Percentiles rank a stretch among this genome's conserved stretches.
These are phyloP conservation scores for Ennomos quercinarius DNA, from an alignment of 2,888 invertebrate genomes.

Conservation along the genomic window DNA sequence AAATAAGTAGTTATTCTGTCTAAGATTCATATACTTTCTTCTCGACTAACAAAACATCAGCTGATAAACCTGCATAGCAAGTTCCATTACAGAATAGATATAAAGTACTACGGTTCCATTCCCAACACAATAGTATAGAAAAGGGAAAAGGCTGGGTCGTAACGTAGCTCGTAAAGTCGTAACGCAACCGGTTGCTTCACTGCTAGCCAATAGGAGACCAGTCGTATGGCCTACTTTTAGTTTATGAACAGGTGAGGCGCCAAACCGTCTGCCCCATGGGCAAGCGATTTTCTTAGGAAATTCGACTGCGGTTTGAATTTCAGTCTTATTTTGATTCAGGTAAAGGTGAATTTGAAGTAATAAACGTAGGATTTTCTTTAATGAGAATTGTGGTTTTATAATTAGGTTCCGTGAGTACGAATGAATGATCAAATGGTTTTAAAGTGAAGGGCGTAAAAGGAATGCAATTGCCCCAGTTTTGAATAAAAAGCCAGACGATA, in stretches of 20 bases:
- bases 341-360: background rate
- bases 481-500: too few species aligned
- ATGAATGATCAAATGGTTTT: too few species aligned
- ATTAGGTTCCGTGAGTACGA: background rate
- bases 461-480: too few species aligned
- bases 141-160: slow-evolving; percentile 38
- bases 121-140: slow-evolving; percentile 25
- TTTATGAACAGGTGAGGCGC: slow-evolving; percentile 65
- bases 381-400: slow-evolving; percentile 1
- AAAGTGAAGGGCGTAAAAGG: too few species aligned
- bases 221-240: slow-evolving; percentile 49
- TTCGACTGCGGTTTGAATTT: slow-evolving; percentile 11
- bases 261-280: slow-evolving; percentile 59
- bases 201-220: slow-evolving; percentile 44
- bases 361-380: slow-evolving; percentile 7
- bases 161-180: background rate
- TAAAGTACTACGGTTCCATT: too few species aligned
- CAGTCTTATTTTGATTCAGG: background rate
- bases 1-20: too few species aligned
- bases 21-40: too few species aligned
- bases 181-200: slow-evolving; percentile 36
- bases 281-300: slow-evolving; percentile 20
- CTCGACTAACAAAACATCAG: too few species aligned
- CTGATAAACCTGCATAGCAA: too few species aligned
- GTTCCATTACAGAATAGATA: too few species aligned